Evolutionary conservation across 2,797 vertebrate species (phyloP).

Genomic region (Thunnus albacares): DNA sequence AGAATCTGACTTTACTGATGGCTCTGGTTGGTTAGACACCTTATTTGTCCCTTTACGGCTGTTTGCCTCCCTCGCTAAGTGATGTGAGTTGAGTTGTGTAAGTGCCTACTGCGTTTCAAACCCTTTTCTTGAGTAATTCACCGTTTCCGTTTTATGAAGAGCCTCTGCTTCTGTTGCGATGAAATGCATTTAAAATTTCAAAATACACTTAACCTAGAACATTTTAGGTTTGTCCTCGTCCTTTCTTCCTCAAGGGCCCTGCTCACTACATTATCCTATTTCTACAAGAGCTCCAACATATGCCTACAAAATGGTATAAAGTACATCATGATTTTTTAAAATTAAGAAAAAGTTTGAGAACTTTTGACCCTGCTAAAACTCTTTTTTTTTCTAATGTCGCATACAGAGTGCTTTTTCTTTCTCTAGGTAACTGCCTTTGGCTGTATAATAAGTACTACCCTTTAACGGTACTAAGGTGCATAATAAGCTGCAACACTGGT

Average conservation of each 20-base stretch:
- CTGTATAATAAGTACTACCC: too few relatives aligned
- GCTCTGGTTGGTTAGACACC: conserved; percentile 2
- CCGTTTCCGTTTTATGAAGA: conserved; percentile 35
- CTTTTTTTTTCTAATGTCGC: background rate
- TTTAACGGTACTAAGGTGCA: background rate
- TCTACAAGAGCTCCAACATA: conserved; percentile 9
- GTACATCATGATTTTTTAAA: conserved; percentile 5
- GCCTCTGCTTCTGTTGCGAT: conserved; percentile 24
- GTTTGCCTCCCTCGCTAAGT: conserved; percentile 19
- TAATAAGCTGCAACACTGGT: background rate
- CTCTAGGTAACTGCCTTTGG: background rate
- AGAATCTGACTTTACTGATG: conserved; percentile 19
- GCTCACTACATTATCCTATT: conserved; percentile 31
- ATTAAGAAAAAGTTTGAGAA: background rate
- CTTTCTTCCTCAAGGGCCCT: conserved; percentile 9
- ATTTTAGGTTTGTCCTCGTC: conserved; percentile 30
- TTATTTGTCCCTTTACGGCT: conserved; percentile 22
- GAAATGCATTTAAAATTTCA: conserved; percentile 52
- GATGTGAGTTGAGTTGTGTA: conserved; percentile 15
- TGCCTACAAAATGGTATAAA: conserved; percentile 8
- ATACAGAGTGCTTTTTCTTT: background rate
- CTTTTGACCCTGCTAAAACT: background rate
- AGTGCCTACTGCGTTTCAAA: conserved; percentile 21
- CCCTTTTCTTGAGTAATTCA: conserved; percentile 17
- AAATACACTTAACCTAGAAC: conserved; percentile 47